Evolutionary conservation across 2,113 vertebrate genomes (phyloP).

Genomic region (Ictalurus punctatus): DNA sequence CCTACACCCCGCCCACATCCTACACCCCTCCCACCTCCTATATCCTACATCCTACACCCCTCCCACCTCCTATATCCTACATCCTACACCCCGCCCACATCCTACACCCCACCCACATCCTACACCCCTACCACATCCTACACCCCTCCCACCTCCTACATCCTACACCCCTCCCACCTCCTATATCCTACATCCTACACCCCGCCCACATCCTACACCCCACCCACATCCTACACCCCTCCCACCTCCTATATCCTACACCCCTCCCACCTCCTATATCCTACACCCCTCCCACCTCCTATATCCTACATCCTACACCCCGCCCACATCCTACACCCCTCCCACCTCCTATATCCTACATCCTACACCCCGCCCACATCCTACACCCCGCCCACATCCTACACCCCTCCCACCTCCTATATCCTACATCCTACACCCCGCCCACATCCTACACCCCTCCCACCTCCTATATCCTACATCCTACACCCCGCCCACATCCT

Average conservation of each 20-base stretch:
- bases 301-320: too few species aligned
- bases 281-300: background rate
- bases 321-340: background rate
- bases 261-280: background rate
- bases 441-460: background rate
- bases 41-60: too few species aligned
- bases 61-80: too few species aligned
- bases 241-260: too few species aligned
- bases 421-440: background rate
- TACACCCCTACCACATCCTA: background rate
- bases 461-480: background rate
- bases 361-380: background rate
- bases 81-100: background rate
- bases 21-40: too few species aligned
- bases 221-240: background rate
- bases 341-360: background rate
- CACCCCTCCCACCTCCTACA: background rate
- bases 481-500: background rate
- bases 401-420: background rate
- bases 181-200: background rate
- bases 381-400: background rate
- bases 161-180: background rate
- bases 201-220: background rate
- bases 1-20: background rate
- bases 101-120: background rate